Base-by-base conservation (phyloP, 2,888 invertebrate species). In the Apamea epomidion region DNA sequence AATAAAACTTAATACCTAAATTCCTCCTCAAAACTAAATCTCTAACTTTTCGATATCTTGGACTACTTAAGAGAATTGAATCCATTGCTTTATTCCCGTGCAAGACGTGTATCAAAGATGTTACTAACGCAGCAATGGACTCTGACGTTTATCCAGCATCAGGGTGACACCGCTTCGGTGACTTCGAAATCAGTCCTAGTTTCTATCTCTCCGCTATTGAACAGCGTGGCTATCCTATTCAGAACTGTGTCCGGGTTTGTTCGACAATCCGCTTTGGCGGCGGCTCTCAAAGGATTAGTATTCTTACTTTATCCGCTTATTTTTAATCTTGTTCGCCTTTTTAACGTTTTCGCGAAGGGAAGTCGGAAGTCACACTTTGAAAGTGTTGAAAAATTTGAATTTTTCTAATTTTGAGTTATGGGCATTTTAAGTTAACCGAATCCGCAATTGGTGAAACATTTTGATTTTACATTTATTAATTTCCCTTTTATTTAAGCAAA, bases 201-300 rank as follows among this genome's bases (percentile, higher is more conserved):
- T 68, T 25, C 29, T 62, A 48, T 67, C 58, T 37, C 58, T 14
- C 18, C 16, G 42, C 32, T 32, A 74, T 64, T 58, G 58, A 25
- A 58, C 58, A 48, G 65, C 68, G 69, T 69, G 74, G 86, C 65
- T 51, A 78, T 77, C 76, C 84, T 76, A 81, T 82, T 67, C 70
- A 51, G 62, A 75, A 32, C 54, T 74, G 76, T 85, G 79, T 76
- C 76, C 48, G 65, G 80, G 82, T 81, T 83, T 74, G 81, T 76
- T 60, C 73, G 32, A 72, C 83, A 87, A 86, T 81, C 79, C 74
- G 45, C 80, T 81, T 79, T 71, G 42, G 54, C 58, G 29, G 54
- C 67, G 42, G 10, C 80, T 82, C 74, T 77, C 21, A 78, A 78
- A 74, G 80, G 78, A 85, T 87, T 82, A 78, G 69, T 74, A 74